Evolutionary conservation across 2,888 invertebrate species (phyloP).

Genomic region (Hartigia nigra): DNA sequence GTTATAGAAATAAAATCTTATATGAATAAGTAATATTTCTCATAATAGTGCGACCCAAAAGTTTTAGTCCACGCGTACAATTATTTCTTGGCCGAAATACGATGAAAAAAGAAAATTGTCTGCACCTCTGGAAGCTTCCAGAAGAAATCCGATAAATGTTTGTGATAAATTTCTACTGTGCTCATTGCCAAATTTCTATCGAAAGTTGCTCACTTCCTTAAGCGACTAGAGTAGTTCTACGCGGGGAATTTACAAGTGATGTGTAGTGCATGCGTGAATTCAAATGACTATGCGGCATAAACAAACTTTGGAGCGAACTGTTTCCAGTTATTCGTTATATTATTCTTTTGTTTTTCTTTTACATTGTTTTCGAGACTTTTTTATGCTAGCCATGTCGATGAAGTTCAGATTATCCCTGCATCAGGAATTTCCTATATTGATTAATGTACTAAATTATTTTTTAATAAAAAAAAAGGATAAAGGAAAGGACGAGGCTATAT

Average conservation of each 20-base stretch:
- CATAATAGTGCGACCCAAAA: constrained; percentile 11
- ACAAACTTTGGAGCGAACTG: not conserved
- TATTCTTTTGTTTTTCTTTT: not conserved
- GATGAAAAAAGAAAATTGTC: not conserved
- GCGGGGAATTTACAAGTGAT: not conserved
- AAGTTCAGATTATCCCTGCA: constrained; percentile 36
- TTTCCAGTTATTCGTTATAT: not conserved
- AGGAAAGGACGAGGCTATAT: not conserved
- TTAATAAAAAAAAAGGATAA: constrained; percentile 36
- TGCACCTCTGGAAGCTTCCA: not conserved
- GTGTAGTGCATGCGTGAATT: not conserved
- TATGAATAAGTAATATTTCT: constrained; percentile 29
- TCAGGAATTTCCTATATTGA: constrained; percentile 43
- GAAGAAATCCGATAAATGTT: not conserved
- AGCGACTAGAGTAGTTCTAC: not conserved
- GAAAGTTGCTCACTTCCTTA: not conserved
- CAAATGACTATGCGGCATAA: not conserved
- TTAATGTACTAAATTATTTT: constrained; percentile 39
- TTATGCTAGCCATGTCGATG: not conserved
- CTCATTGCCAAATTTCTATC: not conserved
- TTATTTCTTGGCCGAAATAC: not conserved
- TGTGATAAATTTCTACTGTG: not conserved
- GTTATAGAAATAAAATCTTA: constrained; percentile 54
- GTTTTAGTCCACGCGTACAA: not conserved
- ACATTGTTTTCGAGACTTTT: not conserved